phyloP scores from a whole-genome alignment of 2,797 vertebrate genomes.

The Lerista edwardsae region DNA sequence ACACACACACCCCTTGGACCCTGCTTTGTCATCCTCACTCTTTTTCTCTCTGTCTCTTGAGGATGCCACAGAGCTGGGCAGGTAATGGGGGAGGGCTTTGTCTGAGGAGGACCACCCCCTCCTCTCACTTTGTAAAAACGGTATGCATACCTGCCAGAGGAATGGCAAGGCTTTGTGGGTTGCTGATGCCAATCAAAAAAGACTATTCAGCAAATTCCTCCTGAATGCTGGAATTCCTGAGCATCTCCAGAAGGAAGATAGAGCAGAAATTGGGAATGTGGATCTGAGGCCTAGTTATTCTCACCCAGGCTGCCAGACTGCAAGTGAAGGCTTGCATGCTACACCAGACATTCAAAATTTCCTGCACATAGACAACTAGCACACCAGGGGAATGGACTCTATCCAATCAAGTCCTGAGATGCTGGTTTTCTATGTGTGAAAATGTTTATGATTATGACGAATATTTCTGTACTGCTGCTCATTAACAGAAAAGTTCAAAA shows the following conservation, averaged over 20 bases:
- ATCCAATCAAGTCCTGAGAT: neutral
- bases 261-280: neutral
- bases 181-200: neutral
- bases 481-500: too few relatives aligned
- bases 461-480: too few relatives aligned
- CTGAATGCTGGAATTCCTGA: neutral
- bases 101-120: neutral
- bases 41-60: neutral
- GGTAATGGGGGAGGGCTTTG: neutral
- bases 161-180: neutral
- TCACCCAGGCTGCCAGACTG: too few relatives aligned
- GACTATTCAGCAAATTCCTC: neutral
- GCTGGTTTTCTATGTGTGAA: neutral
- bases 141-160: neutral
- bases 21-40: neutral
- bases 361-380: neutral
- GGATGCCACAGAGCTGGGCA: neutral
- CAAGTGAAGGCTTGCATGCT: neutral
- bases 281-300: neutral
- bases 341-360: neutral
- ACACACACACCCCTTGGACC: rapidly evolving
- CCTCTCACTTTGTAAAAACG: neutral
- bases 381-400: too few relatives aligned
- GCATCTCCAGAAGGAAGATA: too few relatives aligned
- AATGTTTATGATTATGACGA: too few relatives aligned